Evolutionary conservation across 2,797 vertebrate genomes (phyloP), one percentile per base, ranked within the genome.

Genomic region (Sebastes diploproa): DNA sequence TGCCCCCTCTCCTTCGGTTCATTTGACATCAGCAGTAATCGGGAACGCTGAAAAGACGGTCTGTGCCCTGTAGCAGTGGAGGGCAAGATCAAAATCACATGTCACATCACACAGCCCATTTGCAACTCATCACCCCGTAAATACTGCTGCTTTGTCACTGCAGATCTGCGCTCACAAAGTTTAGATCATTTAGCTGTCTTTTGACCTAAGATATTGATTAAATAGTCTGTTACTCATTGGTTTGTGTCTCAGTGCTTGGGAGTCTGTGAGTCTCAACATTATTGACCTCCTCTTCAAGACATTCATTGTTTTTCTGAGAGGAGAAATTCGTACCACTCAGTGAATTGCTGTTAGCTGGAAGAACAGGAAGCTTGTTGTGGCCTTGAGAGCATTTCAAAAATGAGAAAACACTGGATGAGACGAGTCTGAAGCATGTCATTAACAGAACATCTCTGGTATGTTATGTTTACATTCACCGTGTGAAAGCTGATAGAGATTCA

Each of bases 31-130:
- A 18, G 34, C 34, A 23, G 29, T 14, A 55, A 36, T 59, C 34
- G 23, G 42, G 58, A 23, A 20, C 52, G 14, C n/a, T 46, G 52
- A 42, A 52, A 69, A 59, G 46, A 58, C 10, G 8, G 10, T n/a
- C 61, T 63, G 58, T 59, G 25, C 32, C 65, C 46, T 56, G 58
- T 32, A 27, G 58, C 52, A 9, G 3, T 46, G 7, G 23, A 56
- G 36, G 50, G 55, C 60, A 58, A 27, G 54, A 60, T 83, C 61
- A 61, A 32, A 61, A 73, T 83, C 80, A 77, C 83, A 76, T 76
- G 83, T 56, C 69, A 10, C 38, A 27, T 76, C 42, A 62, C 68
- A 58, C 63, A 52, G 38, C 25, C 46, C 72, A 82, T 71, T 61
- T 80, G 76, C 61, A 58, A 34, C 52, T 52, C 62, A 64, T 83